Evolutionary conservation across 2,113 vertebrate genomes (phyloP).

Genomic region (Apistogramma diplotaenia): DNA sequence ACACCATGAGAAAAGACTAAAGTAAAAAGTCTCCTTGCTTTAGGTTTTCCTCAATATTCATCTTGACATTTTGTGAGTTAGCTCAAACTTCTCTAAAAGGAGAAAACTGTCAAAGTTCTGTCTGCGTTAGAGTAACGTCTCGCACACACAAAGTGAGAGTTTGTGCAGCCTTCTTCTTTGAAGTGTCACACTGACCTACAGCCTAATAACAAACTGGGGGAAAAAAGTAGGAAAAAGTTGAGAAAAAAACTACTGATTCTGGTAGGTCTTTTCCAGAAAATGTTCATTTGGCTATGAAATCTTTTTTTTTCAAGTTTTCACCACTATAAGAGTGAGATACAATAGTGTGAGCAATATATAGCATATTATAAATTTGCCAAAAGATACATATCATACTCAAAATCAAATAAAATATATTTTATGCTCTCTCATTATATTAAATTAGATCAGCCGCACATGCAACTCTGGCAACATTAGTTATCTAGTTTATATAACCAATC

Average conservation of each 20-base stretch:
- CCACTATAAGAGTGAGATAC: background rate
- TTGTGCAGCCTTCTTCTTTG: constrained; percentile 9
- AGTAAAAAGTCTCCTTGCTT: background rate
- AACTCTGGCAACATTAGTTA: constrained; percentile 16
- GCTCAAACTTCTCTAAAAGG: constrained; percentile 1
- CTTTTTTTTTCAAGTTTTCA: background rate
- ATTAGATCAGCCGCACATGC: background rate
- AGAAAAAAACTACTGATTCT: background rate
- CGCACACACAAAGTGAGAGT: background rate
- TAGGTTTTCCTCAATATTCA: constrained; percentile 4
- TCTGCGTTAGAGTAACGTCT: constrained; percentile 1
- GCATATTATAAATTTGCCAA: background rate
- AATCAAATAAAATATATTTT: background rate
- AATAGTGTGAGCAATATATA: background rate
- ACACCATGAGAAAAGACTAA: background rate
- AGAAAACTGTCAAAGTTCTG: background rate
- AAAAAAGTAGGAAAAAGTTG: background rate
- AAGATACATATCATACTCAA: background rate
- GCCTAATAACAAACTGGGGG: constrained; percentile 17
- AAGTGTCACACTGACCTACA: constrained; percentile 57
- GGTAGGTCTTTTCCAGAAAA: constrained; percentile 28
- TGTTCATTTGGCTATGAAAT: background rate
- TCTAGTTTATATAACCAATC: constrained; percentile 33
- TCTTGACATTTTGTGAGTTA: constrained; percentile 33
- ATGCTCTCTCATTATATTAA: background rate